These are phyloP conservation scores for Clostera curtula DNA, from an alignment of 2,888 invertebrate genomes.

Conservation along the genomic window DNA sequence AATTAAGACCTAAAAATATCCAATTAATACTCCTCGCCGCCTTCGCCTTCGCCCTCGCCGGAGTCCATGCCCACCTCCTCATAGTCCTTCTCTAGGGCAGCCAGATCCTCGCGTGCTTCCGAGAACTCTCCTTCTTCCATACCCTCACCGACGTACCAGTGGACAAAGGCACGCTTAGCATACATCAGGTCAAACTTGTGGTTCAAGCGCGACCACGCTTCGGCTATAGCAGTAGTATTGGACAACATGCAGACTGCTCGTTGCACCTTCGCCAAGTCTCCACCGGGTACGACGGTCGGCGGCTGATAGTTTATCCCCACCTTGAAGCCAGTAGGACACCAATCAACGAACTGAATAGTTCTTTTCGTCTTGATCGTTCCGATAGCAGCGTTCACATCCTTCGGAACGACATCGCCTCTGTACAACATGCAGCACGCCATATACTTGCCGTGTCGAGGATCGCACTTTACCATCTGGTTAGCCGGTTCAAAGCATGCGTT, in stretches of 20 bases:
- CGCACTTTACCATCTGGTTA: slow-evolving; percentile 96
- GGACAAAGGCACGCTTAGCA: slow-evolving; percentile 96
- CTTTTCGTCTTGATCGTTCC: slow-evolving; percentile 96
- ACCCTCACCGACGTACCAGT: slow-evolving; percentile 93
- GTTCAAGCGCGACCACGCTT: slow-evolving; percentile 96
- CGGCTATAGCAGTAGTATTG: slow-evolving; percentile 98
- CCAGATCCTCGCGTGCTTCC: slow-evolving; percentile 78
- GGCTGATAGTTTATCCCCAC: slow-evolving; percentile 92
- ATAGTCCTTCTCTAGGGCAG: slow-evolving; percentile 88
- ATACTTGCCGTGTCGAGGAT: slow-evolving; percentile 92
- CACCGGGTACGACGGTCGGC: slow-evolving; percentile 92
- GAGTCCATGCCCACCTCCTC: slow-evolving; percentile 92
- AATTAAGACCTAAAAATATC: slow-evolving; percentile 37
- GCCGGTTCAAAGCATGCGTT: slow-evolving; percentile 96
- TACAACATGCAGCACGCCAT: slow-evolving; percentile 97
- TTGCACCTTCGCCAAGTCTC: slow-evolving; percentile 93
- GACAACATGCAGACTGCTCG: slow-evolving; percentile 97
- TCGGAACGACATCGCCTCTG: slow-evolving; percentile 95
- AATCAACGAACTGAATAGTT: slow-evolving; percentile 94
- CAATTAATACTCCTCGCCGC: slow-evolving; percentile 83
- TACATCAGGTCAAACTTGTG: slow-evolving; percentile 98
- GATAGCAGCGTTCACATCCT: slow-evolving; percentile 94
- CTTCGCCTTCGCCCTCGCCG: slow-evolving; percentile 86
- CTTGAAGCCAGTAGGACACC: slow-evolving; percentile 88
- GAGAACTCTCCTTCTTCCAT: slow-evolving; percentile 92